Percentiles rank a stretch among this genome's conserved stretches.
These are phyloP conservation scores for Popillia japonica DNA, from an alignment of 1,140 invertebrate species.

Conservation along the genomic window DNA sequence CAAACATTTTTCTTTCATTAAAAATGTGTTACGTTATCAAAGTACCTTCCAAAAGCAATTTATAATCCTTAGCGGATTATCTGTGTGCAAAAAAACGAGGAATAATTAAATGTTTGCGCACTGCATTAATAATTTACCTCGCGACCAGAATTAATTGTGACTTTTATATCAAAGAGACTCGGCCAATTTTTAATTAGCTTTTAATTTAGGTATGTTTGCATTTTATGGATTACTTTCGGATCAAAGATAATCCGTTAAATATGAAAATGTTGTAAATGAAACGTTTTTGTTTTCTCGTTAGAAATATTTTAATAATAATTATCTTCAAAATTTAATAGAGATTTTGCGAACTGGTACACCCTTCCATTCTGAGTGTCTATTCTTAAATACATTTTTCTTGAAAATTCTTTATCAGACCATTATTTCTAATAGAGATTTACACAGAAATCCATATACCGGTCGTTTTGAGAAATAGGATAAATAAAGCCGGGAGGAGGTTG, in stretches of 20 bases:
- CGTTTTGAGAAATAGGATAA: no score
- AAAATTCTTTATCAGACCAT: neutral
- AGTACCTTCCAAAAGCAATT: neutral
- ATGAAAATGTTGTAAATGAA: no score
- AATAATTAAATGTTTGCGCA: conserved; percentile 7
- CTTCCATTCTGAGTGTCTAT: no score
- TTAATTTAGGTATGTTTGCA: neutral
- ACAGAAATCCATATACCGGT: neutral
- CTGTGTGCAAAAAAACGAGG: neutral
- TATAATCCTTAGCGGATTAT: neutral
- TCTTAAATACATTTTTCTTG: no score
- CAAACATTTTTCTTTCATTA: neutral
- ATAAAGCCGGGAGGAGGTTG: no score
- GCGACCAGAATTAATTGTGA: conserved; percentile 6
- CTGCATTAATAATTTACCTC: neutral
- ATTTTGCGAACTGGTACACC: no score
- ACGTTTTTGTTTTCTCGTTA: no score
- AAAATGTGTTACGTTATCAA: neutral
- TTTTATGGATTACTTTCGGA: neutral
- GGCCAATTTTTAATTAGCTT: conserved; percentile 3
- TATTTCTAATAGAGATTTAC: neutral
- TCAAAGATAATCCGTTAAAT: neutral
- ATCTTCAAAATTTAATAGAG: no score
- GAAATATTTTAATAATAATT: no score
- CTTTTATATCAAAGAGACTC: neutral